Base-by-base conservation (phyloP, 2,113 vertebrate genomes). In the Oryzias javanicus region DNA sequence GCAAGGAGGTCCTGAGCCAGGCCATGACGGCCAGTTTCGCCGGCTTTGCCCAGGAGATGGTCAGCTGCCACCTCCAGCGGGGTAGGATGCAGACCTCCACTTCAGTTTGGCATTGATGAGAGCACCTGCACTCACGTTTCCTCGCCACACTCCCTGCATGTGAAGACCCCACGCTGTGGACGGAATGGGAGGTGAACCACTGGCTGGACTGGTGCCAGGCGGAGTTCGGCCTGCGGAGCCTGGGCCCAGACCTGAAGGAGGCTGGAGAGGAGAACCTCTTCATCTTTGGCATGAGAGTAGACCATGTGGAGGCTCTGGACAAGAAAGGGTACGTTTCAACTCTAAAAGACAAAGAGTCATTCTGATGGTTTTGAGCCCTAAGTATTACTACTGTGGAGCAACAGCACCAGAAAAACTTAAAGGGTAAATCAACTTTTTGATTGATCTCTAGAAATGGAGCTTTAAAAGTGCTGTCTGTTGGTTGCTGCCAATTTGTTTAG, bases 241-340 rank as follows among this genome's bases (percentile, higher is more conserved):
- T 84, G 80, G 78, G 60, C 8, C 70, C 78, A 2, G 81, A 84
- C n/a, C 62, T 90, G 71, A 65, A 97, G 75, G 95, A 97, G 75
- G 95, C 94, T 0, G 94, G 95, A 18, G 89, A 94, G 68, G 89
- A 92, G 18, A 96, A 97, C 80, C 77, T 97, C 71, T 97, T 97
- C 79, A 96, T 97, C 83, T 97, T 97, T 0, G 95, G 95, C 87
- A 95, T 96, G 95, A 88, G 93, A 57, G 94, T 94, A 58, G 76
- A 91, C 0, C 94, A 96, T 5, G 95, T 96, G 60, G 93, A 94
- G 0, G 91, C 84, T 18, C 53, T 96, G 70, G 94, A 95, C 35
- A 88, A 74, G 64, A 92, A 72, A 56, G 95, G 95, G 95, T 95
- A 78, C 65, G 83, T n/a, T n/a, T 41, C 5, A 49, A 8, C 46